Conservation (phyloP, 2,888 invertebrate genomes). For the Sphinx pinastri region DNA sequence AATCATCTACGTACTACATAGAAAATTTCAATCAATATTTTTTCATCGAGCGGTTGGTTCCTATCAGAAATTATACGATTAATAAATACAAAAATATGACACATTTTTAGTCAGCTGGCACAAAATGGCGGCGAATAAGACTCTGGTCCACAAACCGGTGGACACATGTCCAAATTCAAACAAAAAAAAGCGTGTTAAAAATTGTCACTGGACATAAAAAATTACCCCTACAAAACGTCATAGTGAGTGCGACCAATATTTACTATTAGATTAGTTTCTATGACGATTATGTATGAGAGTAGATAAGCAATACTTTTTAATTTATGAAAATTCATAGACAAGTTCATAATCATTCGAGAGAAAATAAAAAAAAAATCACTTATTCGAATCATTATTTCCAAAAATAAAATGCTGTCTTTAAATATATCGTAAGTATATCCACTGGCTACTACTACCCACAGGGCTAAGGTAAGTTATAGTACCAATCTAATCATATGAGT, state of each 20-base stretch:
- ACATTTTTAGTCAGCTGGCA: slow-evolving; percentile 12
- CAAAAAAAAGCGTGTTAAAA: background rate
- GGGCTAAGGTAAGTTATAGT: slow-evolving; percentile 11
- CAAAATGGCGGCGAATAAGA: slow-evolving; percentile 33
- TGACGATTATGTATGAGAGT: background rate
- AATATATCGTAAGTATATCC: slow-evolving; percentile 23
- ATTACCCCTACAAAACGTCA: background rate
- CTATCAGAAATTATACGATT: background rate
- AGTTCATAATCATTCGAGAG: background rate
- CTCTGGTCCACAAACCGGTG: background rate
- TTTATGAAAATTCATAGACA: background rate
- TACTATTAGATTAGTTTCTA: background rate
- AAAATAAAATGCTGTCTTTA: slow-evolving; percentile 39
- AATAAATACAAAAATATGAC: slow-evolving; percentile 29
- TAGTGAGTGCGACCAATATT: slow-evolving; percentile 4
- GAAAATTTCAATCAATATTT: background rate
- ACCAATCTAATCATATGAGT: slow-evolving; percentile 70
- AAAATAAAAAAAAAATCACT: background rate
- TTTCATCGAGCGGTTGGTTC: background rate
- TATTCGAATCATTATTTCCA: slow-evolving; percentile 27
- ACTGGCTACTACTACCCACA: slow-evolving; percentile 8
- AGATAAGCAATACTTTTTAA: too few relatives aligned
- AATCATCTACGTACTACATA: background rate
- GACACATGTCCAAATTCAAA: slow-evolving; percentile 32
- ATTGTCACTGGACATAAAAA: slow-evolving; percentile 1